phyloP scores from a whole-genome alignment of 2,113 vertebrate species.

The Tupaia tana region DNA sequence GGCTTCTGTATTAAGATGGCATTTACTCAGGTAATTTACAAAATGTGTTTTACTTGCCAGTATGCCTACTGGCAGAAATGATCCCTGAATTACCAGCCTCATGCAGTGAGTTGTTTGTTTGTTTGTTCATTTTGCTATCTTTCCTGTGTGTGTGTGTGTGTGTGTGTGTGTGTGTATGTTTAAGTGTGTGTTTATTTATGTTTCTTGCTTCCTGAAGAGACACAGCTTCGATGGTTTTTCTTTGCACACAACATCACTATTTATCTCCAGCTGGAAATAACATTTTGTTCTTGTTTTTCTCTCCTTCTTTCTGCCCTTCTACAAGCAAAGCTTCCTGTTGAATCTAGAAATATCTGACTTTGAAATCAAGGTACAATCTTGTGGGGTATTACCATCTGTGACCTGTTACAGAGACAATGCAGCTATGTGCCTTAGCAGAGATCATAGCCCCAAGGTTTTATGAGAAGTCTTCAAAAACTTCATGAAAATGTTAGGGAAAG shows the following conservation, averaged over 20 bases:
- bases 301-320: neutral
- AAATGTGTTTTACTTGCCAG: constrained; percentile 34
- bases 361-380: constrained; percentile 32
- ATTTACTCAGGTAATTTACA: constrained; percentile 56
- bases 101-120: neutral
- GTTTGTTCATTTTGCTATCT: constrained; percentile 28
- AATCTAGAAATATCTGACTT: constrained; percentile 53
- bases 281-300: neutral
- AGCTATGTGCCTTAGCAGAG: neutral
- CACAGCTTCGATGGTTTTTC: neutral
- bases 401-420: neutral
- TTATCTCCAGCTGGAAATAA: neutral
- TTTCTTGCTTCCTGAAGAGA: constrained; percentile 36
- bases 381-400: neutral
- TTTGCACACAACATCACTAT: neutral
- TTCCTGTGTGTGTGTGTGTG: neutral
- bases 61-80: constrained; percentile 36
- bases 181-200: neutral
- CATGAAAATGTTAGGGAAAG: too few species aligned
- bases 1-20: constrained; percentile 38
- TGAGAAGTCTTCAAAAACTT: neutral
- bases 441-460: neutral
- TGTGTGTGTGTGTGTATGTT: neutral
- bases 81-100: constrained; percentile 22
- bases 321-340: constrained; percentile 1